Base-by-base conservation (phyloP, 2,113 vertebrate genomes). In the Gracilinanus agilis region DNA sequence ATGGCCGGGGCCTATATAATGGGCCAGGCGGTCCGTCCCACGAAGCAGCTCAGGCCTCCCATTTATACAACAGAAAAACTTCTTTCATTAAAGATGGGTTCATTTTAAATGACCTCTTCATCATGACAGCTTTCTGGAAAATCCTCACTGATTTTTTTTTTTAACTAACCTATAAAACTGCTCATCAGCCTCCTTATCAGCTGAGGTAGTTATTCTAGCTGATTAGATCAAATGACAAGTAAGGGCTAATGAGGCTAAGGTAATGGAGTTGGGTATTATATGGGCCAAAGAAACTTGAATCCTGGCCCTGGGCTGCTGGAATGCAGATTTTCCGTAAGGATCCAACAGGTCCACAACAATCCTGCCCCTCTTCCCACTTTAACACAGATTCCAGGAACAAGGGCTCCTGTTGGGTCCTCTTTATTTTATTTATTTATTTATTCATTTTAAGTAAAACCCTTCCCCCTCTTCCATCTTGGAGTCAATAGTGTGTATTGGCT, bases 131-230 rank as follows among this genome's bases (percentile, higher is more conserved):
- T 95, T 89, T 91, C 29, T 49, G 3, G 75, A 89, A 44, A n/a
- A 9, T 53, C 27, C 53, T 83, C 9, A 23, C n/a, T 67, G 53
- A 54, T 53, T 89, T 83, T 29, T 89, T 27, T 25, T 40, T 61
- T 9, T 10, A 44, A 91, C 94, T 49, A 27, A 4, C 58, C 58
- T 54, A 23, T 9, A 3, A 88, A 67, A 92, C 11, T 61, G 27
- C 90, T 25, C 5, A 29, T 61, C 54, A 96, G 91, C 44, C 16
- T 90, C n/a, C 58, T 95, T 91, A n/a, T 53, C 92, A 90, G 55
- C 54, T 23, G 27, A 95, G 27, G 34, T n/a, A 21, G 58, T 49
- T 92, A 29, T 24, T 24, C 90, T 58, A 11, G 44, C 21, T 44
- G 53, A 12, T 44, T 16, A 0, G 4, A 40, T 16, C 91, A 89